A percentile compares a stretch with the other conserved stretches of the same genome.
Conservation (phyloP, 2,888 invertebrate species). For the Drosophila mercatorum region DNA sequence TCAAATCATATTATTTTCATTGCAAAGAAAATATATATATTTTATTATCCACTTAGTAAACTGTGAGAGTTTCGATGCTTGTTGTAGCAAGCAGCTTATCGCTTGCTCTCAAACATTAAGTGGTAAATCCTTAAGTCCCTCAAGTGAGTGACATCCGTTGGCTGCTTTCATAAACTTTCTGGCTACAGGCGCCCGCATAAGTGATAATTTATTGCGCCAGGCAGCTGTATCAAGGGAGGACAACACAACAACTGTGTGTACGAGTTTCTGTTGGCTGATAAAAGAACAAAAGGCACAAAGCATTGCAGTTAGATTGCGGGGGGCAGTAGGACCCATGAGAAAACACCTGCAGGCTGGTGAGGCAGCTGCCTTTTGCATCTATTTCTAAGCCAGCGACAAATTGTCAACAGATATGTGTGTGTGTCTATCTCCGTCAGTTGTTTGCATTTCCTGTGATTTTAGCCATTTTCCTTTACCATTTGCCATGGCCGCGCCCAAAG, state of each 20-base stretch:
- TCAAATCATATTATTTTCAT: too few relatives aligned
- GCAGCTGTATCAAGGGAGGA: conserved; percentile 6
- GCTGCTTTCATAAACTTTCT: conserved; percentile 14
- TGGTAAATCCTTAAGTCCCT: conserved; percentile 1
- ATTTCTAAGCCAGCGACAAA: conserved; percentile 47
- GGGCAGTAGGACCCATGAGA: neutral
- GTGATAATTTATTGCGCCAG: conserved; percentile 24
- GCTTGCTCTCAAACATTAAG: neutral
- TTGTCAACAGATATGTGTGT: conserved; percentile 41
- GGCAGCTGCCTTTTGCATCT: conserved; percentile 21
- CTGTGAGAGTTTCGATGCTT: neutral
- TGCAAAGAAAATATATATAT: too few relatives aligned
- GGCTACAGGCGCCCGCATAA: conserved; percentile 25
- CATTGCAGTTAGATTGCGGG: conserved; percentile 5
- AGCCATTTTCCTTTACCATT: conserved; percentile 49
- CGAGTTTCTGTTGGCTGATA: neutral
- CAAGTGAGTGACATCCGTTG: neutral
- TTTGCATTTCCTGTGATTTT: conserved; percentile 54
- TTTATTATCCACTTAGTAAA: too few relatives aligned
- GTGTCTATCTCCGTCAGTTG: conserved; percentile 7
- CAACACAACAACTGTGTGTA: neutral
- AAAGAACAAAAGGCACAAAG: conserved; percentile 34
- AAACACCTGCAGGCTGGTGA: conserved; percentile 34
- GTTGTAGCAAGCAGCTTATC: neutral
- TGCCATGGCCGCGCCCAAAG: conserved; percentile 44